These are phyloP conservation scores for Epinephelus malabaricus DNA, from an alignment of 2,797 vertebrate genomes.

Conservation along the genomic window DNA sequence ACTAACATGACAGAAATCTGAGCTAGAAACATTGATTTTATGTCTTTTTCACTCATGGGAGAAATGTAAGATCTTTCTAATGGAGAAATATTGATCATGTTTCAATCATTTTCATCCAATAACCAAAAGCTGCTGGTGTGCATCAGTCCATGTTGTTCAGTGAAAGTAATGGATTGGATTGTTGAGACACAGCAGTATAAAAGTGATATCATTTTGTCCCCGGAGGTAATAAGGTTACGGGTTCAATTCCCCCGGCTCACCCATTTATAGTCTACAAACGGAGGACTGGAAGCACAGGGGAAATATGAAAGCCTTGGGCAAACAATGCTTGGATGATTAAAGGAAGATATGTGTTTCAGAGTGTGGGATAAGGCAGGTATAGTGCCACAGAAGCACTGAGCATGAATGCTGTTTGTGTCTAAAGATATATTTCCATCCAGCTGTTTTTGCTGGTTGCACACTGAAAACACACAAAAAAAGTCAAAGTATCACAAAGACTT, in stretches of 20 bases:
- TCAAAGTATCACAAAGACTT: no score
- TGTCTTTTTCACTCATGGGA: constrained; percentile 17
- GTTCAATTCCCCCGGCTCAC: neutral
- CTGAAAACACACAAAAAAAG: neutral
- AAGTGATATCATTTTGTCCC: neutral
- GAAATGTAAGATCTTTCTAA: constrained; percentile 2
- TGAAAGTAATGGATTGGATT: neutral
- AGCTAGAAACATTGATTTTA: constrained; percentile 1
- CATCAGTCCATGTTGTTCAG: constrained; percentile 19
- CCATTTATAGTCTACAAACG: constrained; percentile 26
- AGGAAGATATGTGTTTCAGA: neutral
- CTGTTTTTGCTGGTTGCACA: neutral
- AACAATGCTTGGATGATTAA: constrained; percentile 10
- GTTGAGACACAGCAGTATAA: neutral
- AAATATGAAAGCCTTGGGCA: constrained; percentile 17
- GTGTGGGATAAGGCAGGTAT: neutral
- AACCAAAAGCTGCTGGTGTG: constrained; percentile 1
- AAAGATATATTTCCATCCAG: neutral
- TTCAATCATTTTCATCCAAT: constrained; percentile 36
- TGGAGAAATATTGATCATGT: constrained; percentile 54
- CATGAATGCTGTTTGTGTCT: neutral
- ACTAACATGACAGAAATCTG: neutral
- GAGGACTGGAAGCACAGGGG: no score
- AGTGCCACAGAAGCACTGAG: neutral
- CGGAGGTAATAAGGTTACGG: constrained; percentile 7